Base-by-base conservation (phyloP, 2,888 invertebrate species). In the Frankliniella fusca region DNA sequence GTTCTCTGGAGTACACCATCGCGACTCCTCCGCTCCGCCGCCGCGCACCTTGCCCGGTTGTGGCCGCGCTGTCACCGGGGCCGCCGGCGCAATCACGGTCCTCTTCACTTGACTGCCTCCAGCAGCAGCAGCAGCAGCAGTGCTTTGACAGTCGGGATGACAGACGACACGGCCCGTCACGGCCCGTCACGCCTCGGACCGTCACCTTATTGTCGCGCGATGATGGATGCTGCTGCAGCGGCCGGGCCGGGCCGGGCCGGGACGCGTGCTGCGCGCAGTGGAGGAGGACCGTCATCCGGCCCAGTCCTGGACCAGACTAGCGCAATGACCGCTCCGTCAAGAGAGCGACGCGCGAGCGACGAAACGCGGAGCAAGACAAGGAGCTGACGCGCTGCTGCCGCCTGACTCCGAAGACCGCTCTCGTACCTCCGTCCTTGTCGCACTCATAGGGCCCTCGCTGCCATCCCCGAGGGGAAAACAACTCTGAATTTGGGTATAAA, bases 141-240 rank as follows among this genome's bases (percentile, higher is more conserved):
- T 70, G 23, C 70, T 70, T 70, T 70, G 70, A 70, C 70, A 70
- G 70, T 23, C 70, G 7, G n/a, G 70, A 70, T 70, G 70, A 70
- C 70, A 70, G 70, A 70, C 70, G 70, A 70, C 70, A 70, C 70
- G 11, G 70, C 70, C n/a, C 23, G 70, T 70, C 70, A 70, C 70
- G 38, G 3, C 38, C 5, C 38, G 38, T 5, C 38, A 3, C 38
- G 38, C 38, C 38, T 38, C 38, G 38, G 38, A 23, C 11, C 70
- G 70, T 70, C 70, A 70, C 70, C 70, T 70, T 70, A 70, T 70
- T 70, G 70, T 54, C 54, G 54, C 54, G 54, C 12, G 54, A 54
- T 54, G 54, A 54, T 54, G 54, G 54, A 54, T 54, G 54, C 54
- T 54, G 54, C 50, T 50, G 50, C 50, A 11, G 50, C 50, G 10